Evolutionary conservation across 1,140 invertebrate species (phyloP), one percentile per base, ranked within the genome.

Genomic region (Magallana gigas): DNA sequence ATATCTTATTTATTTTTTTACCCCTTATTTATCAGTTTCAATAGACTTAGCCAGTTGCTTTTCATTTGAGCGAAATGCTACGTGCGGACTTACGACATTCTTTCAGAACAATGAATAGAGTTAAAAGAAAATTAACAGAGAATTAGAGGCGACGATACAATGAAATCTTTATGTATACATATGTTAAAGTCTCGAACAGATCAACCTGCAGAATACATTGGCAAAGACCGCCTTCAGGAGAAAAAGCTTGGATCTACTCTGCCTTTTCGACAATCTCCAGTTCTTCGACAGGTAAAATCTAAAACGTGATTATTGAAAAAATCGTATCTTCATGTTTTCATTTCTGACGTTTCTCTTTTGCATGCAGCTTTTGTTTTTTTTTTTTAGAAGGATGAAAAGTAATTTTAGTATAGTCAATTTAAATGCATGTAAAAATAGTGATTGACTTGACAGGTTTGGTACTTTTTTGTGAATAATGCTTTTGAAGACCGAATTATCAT

Each of bases 51-150:
- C 68, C 23, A 76, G 36, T 29, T 76, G 68, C 68, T 29, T 76
- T 76, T 76, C 68, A 76, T 76, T 76, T 9, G 68, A 76, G 36
- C 36, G 68, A 76, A 76, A 76, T 76, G 68, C 68, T 23, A 76
- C 68, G 68, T 29, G 36, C 68, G 68, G 23, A 76, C 36, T 76
- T 36, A 76, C 68, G 68, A 76, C 23, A 76, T 76, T 76, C 68
- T 76, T 76, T 76, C 68, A 76, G 68, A 76, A 76, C 68, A 76
- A 76, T 76, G 68, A 76, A 76, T 76, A 76, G 68, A 76, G 68
- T 76, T 76, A 76, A 62, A 76, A 76, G 68, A 76, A 76, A 76
- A 76, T 76, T 76, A 76, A 76, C 23, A 23, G 68, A 76, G 68
- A 76, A 76, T 76, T 76, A 76, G 8, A 29, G 36, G 29, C 68